These are phyloP conservation scores for Nebria ingens DNA, from an alignment of 1,140 invertebrate species.

Conservation along the genomic window DNA sequence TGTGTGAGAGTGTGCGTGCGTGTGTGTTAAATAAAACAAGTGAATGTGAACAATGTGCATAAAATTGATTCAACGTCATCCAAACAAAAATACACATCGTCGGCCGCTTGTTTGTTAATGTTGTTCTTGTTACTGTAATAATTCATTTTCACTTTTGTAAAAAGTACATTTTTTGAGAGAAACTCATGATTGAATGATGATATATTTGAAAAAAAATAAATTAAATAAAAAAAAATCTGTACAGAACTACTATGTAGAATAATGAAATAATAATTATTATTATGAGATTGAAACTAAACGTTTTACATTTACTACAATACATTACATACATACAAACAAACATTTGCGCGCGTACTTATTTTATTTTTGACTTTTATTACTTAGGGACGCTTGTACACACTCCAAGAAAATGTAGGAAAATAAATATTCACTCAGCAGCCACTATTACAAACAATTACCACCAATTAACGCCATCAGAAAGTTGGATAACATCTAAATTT, in stretches of 20 bases:
- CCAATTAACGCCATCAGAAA: too few species aligned
- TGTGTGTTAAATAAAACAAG: neutral
- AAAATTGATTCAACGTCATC: too few species aligned
- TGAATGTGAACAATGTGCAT: neutral
- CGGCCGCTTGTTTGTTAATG: neutral
- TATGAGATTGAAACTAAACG: slow-evolving; percentile 5
- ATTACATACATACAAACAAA: neutral
- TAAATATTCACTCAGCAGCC: too few species aligned
- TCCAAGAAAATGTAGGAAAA: too few species aligned
- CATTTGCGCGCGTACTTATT: too few species aligned
- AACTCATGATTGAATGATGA: slow-evolving; percentile 15
- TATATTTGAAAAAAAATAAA: slow-evolving; percentile 17
- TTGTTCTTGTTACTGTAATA: too few species aligned
- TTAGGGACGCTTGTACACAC: too few species aligned
- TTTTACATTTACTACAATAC: slow-evolving; percentile 3
- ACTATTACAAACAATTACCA: too few species aligned
- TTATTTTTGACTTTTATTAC: too few species aligned
- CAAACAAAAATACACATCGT: too few species aligned
- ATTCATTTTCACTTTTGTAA: slow-evolving; percentile 22
- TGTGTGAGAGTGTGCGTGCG: neutral
- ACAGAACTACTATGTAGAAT: slow-evolving; percentile 7
- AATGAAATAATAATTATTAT: slow-evolving; percentile 10
- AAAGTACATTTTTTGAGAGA: slow-evolving; percentile 18
- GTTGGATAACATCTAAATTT: too few species aligned
- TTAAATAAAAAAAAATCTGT: too few species aligned